Base-by-base conservation (phyloP, 1,140 invertebrate species). In the Drosophila ohnishii region DNA sequence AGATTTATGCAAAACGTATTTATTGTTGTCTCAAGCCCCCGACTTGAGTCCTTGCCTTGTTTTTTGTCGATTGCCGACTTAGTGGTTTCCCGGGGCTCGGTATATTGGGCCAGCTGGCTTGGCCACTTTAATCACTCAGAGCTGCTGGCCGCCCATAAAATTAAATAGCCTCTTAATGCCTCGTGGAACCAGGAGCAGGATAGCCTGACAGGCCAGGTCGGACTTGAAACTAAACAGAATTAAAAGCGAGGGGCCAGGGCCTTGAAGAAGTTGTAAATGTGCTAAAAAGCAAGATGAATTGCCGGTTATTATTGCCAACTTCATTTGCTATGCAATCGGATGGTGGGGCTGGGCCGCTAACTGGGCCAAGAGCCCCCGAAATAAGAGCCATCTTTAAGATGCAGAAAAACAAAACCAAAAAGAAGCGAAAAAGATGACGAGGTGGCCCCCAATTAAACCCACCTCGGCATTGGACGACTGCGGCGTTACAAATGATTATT, bases 1-100 rank as follows among this genome's bases (percentile, higher is more conserved):
- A 56, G 72, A 84, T 80, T 83, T 84, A 83, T 83, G 80, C 66
- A 80, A 80, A 83, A 80, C 80, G 61, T 71, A 80, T 85, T 85
- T 84, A 76, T 80, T 65, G 53, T 70, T 71, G 40, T 84, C 62
- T 75, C 53, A 32, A 65, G 62, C 55, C 60, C 58, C 40, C 72
- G 22, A 40, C 62, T 60, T 28, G 55, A 71, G 53, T 16, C 65
- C 67, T 53, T 37, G 61, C 37, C 25, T 28, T 40, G 25, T 51
- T 53, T 47, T 40, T 28, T 59, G 65, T 14, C 51, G 22, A 60
- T 75, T 75, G 73, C 75, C 58, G 62, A 60, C 62, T 67, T 75
- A 48, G 62, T 57, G 71, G 73, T 47, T 58, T 22, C 14, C 30
- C 32, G 60, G 35, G 66, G 60, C 40, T 16, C 7, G 0, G 10